Evolutionary conservation across 64 coral and sea anemone genomes (phyloP), one percentile per base, ranked within the genome.

Genomic region (Actinia tenebrosa): DNA sequence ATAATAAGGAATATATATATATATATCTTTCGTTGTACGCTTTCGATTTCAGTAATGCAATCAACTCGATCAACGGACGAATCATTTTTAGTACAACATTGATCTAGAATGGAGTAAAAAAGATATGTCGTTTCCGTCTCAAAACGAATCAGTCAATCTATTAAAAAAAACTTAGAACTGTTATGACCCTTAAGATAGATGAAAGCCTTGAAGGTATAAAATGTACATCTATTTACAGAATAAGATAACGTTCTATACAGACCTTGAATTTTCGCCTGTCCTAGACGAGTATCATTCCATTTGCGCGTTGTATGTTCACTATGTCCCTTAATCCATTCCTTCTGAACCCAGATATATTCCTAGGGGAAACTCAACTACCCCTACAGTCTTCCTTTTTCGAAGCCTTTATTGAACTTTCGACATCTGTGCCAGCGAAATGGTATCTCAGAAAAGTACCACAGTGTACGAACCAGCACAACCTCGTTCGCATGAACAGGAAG

Each of bases 341-440:
- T 27, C 13, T 14, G 27, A 75, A 30, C 14, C 26, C 1, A 75
- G n/a, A 30, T 30, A 75, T n/a, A 9, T 19, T 42, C 26, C n/a
- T 10, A 27, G 69, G 69, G 64, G 64, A 69, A 23, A 5, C 23
- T 10, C 22, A 25, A 75, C 69, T 75, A 30, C 27, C 69, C 26
- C 26, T 43, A 75, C 20, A 42, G 42, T 42, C 37, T 75, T 1
- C 26, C 14, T 42, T 3, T 42, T 16, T 75, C 25, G 13, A 75
- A 13, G 11, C 26, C 14, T 72, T 75, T 75, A 75, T 75, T 75
- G 37, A 75, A 13, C 14, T 42, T 75, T 75, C 69, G 3, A 9
- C 69, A 75, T 75, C 69, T 75, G 69, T 75, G 69, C 69, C 69
- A 75, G 69, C 69, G 69, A 75, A 75, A 75, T 3, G 26, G 10